A percentile compares a stretch with the other conserved stretches of the same genome.
phyloP scores from a whole-genome alignment of 1,140 invertebrate genomes.

The Mylabris phalerata region DNA sequence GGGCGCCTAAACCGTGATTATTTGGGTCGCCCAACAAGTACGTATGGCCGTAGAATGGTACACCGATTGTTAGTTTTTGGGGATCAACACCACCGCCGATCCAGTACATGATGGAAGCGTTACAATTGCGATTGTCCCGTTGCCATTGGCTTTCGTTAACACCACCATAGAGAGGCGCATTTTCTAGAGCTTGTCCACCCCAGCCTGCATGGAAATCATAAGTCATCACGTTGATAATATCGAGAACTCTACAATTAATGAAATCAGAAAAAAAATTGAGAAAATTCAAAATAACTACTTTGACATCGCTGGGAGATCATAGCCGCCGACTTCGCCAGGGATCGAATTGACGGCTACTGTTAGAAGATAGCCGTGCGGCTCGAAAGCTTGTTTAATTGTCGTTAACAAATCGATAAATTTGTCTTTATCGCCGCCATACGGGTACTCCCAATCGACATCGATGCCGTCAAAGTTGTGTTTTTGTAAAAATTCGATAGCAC shows the following conservation, averaged over 20 bases:
- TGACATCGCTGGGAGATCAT: slow-evolving; percentile 83
- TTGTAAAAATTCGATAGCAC: slow-evolving; percentile 50
- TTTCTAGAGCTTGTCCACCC: slow-evolving; percentile 73
- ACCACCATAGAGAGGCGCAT: slow-evolving; percentile 69
- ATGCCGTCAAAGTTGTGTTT: slow-evolving; percentile 67
- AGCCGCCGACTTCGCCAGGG: slow-evolving; percentile 50
- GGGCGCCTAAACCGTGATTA: slow-evolving; percentile 47
- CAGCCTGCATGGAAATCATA: slow-evolving; percentile 81
- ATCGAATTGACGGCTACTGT: slow-evolving; percentile 60
- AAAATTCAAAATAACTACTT: slow-evolving; percentile 56
- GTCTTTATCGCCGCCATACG: slow-evolving; percentile 49
- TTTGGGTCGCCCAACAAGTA: slow-evolving; percentile 49
- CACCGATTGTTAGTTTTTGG: slow-evolving; percentile 56
- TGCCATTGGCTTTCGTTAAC: slow-evolving; percentile 58
- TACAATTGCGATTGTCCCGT: slow-evolving; percentile 13
- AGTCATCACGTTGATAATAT: slow-evolving; percentile 76
- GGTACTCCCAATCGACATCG: slow-evolving; percentile 76
- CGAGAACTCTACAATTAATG: slow-evolving; percentile 54
- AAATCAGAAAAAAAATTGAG: background rate
- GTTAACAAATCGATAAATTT: slow-evolving; percentile 22
- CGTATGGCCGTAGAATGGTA: slow-evolving; percentile 58
- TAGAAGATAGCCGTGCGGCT: slow-evolving; percentile 61
- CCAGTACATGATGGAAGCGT: slow-evolving; percentile 25
- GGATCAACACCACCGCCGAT: slow-evolving; percentile 41
- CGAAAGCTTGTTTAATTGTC: slow-evolving; percentile 58